Percentiles rank a stretch among this genome's conserved stretches.
These are phyloP conservation scores for Vidua chalybeata DNA, from an alignment of 2,113 vertebrate genomes.

Conservation along the genomic window DNA sequence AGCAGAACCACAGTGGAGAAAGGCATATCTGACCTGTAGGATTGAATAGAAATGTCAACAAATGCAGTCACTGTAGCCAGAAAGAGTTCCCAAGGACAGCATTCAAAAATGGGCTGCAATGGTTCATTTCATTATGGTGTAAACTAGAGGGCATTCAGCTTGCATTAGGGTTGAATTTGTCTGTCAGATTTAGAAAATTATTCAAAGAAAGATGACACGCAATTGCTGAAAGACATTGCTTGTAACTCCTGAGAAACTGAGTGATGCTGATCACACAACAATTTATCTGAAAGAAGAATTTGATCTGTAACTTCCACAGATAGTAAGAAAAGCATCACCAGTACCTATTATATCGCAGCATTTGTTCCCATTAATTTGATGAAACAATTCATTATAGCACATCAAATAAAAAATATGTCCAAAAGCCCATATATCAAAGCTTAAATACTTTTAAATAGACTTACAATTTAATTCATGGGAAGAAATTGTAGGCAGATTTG, in stretches of 20 bases:
- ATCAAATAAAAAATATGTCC: background rate
- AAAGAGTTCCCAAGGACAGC: background rate
- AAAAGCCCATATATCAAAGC: background rate
- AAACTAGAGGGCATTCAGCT: background rate
- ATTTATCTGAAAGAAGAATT: background rate
- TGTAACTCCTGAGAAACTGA: background rate
- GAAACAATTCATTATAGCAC: background rate
- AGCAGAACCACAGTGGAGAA: background rate
- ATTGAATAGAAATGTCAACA: background rate
- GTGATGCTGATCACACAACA: background rate
- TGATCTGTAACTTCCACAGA: background rate
- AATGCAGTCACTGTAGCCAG: background rate
- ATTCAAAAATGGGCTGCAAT: background rate
- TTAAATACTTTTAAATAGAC: background rate
- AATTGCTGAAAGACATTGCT: background rate
- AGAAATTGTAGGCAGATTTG: background rate
- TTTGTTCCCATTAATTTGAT: background rate
- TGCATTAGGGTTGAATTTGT: background rate
- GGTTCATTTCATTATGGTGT: background rate
- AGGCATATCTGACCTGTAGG: background rate
- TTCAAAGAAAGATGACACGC: fast-evolving
- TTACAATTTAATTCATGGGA: background rate
- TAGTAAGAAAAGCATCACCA: background rate
- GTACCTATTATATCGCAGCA: background rate
- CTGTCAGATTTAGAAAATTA: background rate